Percentiles rank a stretch among this genome's conserved stretches.
These are phyloP conservation scores for Schizopygopsis malacanthus DNA, from an alignment of 2,797 vertebrate genomes.

Conservation along the genomic window DNA sequence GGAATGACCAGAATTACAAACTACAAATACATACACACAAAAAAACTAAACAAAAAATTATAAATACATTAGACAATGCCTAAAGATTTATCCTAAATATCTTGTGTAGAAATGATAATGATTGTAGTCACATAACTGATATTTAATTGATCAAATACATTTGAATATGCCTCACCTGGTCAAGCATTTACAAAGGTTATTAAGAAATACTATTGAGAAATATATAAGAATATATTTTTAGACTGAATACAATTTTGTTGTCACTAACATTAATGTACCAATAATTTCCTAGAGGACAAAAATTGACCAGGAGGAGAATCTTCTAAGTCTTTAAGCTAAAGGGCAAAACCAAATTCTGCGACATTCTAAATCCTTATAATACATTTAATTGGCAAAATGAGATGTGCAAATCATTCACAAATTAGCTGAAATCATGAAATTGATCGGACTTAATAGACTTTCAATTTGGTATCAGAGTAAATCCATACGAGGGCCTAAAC, in stretches of 20 bases:
- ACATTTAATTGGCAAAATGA: conserved; percentile 36
- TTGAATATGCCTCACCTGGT: conserved; percentile 11
- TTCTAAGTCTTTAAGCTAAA: background rate
- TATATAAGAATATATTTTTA: background rate
- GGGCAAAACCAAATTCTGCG: conserved; percentile 12
- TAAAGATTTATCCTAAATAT: conserved; percentile 27
- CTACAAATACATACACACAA: background rate
- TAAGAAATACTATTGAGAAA: background rate
- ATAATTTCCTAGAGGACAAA: background rate
- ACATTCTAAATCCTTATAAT: background rate
- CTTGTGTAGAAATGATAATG: background rate
- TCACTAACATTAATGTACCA: background rate
- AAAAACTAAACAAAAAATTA: background rate
- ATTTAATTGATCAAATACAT: conserved; percentile 26
- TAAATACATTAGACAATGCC: conserved; percentile 20
- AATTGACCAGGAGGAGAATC: background rate
- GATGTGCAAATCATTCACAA: conserved; percentile 13
- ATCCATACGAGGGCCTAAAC: background rate
- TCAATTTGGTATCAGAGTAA: conserved; percentile 15
- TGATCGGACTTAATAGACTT: background rate
- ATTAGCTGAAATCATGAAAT: background rate
- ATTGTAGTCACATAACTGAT: conserved; percentile 18
- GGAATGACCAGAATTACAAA: conserved; percentile 2
- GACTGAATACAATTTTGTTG: background rate
- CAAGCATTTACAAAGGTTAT: conserved; percentile 25